phyloP scores from a whole-genome alignment of 2,113 vertebrate species.

The Dromas ardeola region DNA sequence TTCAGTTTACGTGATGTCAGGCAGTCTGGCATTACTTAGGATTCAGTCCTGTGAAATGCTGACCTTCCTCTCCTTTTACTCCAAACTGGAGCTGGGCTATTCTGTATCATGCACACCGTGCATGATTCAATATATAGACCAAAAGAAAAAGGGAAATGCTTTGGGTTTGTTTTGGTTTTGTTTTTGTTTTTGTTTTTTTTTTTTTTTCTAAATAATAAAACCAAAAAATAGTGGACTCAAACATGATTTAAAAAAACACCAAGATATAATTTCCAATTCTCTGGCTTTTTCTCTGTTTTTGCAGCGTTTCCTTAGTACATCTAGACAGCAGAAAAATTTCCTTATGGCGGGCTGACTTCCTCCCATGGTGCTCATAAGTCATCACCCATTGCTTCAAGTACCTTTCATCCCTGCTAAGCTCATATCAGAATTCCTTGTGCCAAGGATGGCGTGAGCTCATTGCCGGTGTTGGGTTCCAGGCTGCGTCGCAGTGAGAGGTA shows the following conservation, averaged over 20 bases:
- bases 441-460: constrained; percentile 2
- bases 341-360: constrained; percentile 70
- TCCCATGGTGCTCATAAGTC: constrained; percentile 74
- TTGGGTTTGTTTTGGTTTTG: not conserved
- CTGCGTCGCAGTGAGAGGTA: not conserved
- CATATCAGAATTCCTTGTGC: constrained; percentile 40
- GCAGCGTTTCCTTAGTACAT: constrained; percentile 62
- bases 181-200: not conserved
- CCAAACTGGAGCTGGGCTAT: not conserved
- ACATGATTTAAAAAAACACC: not conserved
- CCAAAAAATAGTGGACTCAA: not conserved
- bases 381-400: constrained; percentile 60
- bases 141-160: not conserved
- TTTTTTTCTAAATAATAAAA: not conserved
- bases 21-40: not conserved
- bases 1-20: not conserved
- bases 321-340: constrained; percentile 67
- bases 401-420: constrained; percentile 69
- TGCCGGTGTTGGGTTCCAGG: constrained; percentile 13
- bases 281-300: constrained; percentile 23
- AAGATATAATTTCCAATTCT: not conserved
- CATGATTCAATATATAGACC: not conserved
- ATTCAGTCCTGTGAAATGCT: not conserved
- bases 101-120: not conserved
- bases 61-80: not conserved